Evolutionary conservation across 2,113 vertebrate species (phyloP).

Genomic region (Chaetodon trifascialis): DNA sequence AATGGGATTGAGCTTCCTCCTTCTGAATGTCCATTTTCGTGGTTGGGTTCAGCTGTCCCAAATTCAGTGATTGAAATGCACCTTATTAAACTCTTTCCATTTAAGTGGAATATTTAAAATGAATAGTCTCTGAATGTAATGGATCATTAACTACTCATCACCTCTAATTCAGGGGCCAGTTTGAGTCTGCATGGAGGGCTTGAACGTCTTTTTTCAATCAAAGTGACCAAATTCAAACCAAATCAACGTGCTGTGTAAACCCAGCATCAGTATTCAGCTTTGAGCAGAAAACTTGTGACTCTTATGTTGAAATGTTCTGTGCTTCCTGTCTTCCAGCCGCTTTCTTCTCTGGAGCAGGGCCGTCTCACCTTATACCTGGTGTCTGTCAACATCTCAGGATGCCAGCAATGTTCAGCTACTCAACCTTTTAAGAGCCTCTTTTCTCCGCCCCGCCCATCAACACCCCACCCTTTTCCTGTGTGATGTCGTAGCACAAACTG

Average conservation of each 20-base stretch:
- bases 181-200: background rate
- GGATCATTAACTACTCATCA: background rate
- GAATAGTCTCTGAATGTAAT: background rate
- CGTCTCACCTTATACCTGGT: slow-evolving; percentile 83
- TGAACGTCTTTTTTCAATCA: background rate
- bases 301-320: slow-evolving; percentile 9
- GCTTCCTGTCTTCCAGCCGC: slow-evolving; percentile 56
- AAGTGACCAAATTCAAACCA: background rate
- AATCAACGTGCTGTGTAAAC: background rate
- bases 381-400: slow-evolving; percentile 85
- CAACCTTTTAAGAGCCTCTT: slow-evolving; percentile 85
- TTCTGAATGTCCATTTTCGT: background rate
- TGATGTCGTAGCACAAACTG: slow-evolving; percentile 96
- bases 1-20: background rate
- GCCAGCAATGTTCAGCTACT: slow-evolving; percentile 84
- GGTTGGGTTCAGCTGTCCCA: background rate
- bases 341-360: slow-evolving; percentile 71
- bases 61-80: too few relatives aligned
- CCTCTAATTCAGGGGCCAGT: background rate
- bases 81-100: background rate
- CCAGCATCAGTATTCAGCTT: background rate
- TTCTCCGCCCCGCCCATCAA: slow-evolving; percentile 82
- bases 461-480: slow-evolving; percentile 82
- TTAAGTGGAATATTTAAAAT: background rate
- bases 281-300: background rate